These are phyloP conservation scores for Macrosteles quadrilineatus DNA, from an alignment of 1,140 invertebrate genomes.

Conservation along the genomic window DNA sequence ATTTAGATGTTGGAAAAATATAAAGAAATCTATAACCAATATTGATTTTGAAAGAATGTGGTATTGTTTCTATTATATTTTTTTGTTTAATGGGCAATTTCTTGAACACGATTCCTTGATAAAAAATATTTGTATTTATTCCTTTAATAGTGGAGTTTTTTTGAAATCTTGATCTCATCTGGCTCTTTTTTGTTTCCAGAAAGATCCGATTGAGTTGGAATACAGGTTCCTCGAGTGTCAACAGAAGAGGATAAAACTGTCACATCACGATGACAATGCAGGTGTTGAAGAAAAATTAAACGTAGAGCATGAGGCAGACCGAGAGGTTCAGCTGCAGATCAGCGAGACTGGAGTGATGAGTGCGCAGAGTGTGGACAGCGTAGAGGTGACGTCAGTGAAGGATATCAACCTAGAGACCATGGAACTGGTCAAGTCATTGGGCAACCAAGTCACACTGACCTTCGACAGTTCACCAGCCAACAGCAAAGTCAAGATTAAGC, in stretches of 20 bases:
- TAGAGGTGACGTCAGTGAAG: neutral
- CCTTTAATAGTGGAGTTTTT: too few species aligned
- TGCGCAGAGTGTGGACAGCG: constrained; percentile 53
- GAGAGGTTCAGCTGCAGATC: constrained; percentile 68
- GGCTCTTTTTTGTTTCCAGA: constrained; percentile 59
- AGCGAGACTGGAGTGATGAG: constrained; percentile 70
- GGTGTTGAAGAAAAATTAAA: constrained; percentile 39
- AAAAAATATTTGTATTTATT: too few species aligned
- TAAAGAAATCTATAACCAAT: too few species aligned
- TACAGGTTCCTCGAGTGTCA: constrained; percentile 64
- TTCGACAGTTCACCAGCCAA: too few species aligned
- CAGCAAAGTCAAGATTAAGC: too few species aligned
- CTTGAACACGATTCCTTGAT: too few species aligned
- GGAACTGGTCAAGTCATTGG: neutral
- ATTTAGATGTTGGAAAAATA: too few species aligned
- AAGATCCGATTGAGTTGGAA: constrained; percentile 59
- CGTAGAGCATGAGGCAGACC: neutral
- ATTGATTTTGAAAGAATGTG: too few species aligned
- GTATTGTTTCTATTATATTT: too few species aligned
- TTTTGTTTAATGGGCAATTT: too few species aligned
- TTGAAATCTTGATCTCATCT: too few species aligned
- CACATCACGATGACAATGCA: constrained; percentile 51
- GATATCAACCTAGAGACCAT: neutral
- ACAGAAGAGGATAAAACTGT: constrained; percentile 54
- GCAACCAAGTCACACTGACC: too few species aligned